Conservation (phyloP, 2,888 invertebrate genomes). For the Clostera curtula region DNA sequence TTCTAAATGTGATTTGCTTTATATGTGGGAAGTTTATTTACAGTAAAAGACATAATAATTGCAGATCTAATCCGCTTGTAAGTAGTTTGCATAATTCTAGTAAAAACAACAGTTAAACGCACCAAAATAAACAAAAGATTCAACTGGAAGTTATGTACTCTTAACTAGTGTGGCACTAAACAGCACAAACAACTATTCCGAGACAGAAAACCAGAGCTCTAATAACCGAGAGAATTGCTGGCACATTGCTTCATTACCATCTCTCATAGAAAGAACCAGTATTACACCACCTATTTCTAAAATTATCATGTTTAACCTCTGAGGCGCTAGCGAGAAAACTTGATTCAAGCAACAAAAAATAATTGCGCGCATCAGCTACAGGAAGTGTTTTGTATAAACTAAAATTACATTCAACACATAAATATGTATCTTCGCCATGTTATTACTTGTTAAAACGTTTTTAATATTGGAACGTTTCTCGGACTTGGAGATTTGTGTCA, state of each 20-base stretch:
- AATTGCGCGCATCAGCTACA: constrained; percentile 39
- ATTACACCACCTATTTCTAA: constrained; percentile 32
- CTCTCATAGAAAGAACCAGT: constrained; percentile 32
- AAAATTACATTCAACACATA: constrained; percentile 22
- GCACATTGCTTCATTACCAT: constrained; percentile 36
- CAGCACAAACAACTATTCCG: constrained; percentile 38
- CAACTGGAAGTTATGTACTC: too few relatives aligned
- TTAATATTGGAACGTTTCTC: constrained; percentile 23
- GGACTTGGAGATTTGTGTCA: constrained; percentile 25
- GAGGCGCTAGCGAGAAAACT: constrained; percentile 36
- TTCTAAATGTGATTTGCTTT: too few relatives aligned
- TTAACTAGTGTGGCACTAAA: too few relatives aligned
- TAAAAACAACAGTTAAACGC: too few relatives aligned
- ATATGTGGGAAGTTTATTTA: too few relatives aligned
- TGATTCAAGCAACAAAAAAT: constrained; percentile 39
- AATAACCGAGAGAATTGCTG: constrained; percentile 33
- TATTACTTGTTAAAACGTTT: constrained; percentile 23
- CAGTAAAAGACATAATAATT: too few relatives aligned
- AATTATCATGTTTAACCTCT: constrained; percentile 42
- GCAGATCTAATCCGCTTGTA: too few relatives aligned
- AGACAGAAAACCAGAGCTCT: constrained; percentile 32
- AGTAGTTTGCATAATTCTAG: too few relatives aligned
- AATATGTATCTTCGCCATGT: constrained; percentile 17
- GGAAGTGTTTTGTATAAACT: constrained; percentile 37
- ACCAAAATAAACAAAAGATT: too few relatives aligned